These are phyloP conservation scores for Helicolenus hilgendorfi DNA, from an alignment of 2,797 vertebrate species.

Conservation along the genomic window DNA sequence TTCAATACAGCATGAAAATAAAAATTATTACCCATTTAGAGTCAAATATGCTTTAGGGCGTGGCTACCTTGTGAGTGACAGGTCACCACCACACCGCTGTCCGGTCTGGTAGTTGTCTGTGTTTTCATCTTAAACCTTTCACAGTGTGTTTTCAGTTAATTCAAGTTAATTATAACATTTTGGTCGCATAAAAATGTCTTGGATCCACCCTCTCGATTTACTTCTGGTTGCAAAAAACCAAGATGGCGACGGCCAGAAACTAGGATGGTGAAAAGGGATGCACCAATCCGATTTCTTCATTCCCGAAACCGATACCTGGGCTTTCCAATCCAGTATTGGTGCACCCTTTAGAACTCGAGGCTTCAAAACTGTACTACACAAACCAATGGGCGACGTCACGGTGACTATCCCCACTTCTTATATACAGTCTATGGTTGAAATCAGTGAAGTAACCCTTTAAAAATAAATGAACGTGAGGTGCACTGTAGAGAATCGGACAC, in stretches of 20 bases:
- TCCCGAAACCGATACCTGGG: no score
- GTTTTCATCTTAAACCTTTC: no score
- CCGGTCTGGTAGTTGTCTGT: no score
- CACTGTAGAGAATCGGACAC: constrained; percentile 20
- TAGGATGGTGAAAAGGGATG: no score
- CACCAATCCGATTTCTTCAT: no score
- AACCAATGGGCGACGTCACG: background rate
- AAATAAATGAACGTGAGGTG: constrained; percentile 4
- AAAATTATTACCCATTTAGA: no score
- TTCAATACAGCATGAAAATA: no score
- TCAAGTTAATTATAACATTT: background rate
- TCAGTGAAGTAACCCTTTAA: background rate
- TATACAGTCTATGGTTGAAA: background rate
- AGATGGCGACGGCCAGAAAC: no score
- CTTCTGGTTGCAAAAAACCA: background rate
- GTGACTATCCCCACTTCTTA: background rate
- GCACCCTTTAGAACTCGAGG: background rate
- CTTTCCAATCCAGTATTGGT: no score
- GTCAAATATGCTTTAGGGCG: no score
- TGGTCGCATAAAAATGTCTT: background rate
- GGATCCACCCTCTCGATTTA: background rate
- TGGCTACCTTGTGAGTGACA: background rate
- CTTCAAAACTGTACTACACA: background rate
- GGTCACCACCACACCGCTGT: background rate
- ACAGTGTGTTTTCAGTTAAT: background rate